Percentiles rank a stretch among this genome's conserved stretches.
phyloP scores from a whole-genome alignment of 2,888 invertebrate species.

The Opisthograptis luteolata region DNA sequence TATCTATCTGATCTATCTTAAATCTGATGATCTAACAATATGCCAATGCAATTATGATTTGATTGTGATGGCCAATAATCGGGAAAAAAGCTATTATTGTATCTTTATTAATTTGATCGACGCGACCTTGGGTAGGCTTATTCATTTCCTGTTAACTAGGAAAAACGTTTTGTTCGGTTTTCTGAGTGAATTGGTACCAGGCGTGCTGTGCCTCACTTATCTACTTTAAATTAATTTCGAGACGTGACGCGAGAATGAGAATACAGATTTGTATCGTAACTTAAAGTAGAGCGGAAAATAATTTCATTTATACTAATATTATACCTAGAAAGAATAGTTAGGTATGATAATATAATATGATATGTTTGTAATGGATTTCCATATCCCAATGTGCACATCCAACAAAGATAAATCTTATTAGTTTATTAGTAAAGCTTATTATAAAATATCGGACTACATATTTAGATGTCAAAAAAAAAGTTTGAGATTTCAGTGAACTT shows the following conservation, averaged over 20 bases:
- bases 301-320: neutral
- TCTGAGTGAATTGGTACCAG: slow-evolving; percentile 21
- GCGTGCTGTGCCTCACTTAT: neutral
- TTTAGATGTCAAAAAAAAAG: too few relatives aligned
- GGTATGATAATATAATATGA: too few relatives aligned
- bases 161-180: slow-evolving; percentile 36
- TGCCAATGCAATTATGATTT: too few relatives aligned
- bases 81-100: slow-evolving; percentile 37
- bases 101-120: slow-evolving; percentile 40
- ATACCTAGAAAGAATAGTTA: too few relatives aligned
- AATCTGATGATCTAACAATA: slow-evolving; percentile 7
- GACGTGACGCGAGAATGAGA: slow-evolving; percentile 12
- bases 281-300: neutral
- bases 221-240: slow-evolving; percentile 14
- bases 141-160: slow-evolving; percentile 41
- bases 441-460: too few relatives aligned
- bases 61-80: too few relatives aligned
- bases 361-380: too few relatives aligned
- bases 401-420: too few relatives aligned
- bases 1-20: too few relatives aligned
- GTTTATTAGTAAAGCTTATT: too few relatives aligned
- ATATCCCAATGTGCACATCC: too few relatives aligned
- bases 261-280: neutral
- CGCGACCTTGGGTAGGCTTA: slow-evolving; percentile 35
- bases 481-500: too few relatives aligned